Evolutionary conservation across 2,113 vertebrate species (phyloP).

Genomic region (Amphiprion percula): DNA sequence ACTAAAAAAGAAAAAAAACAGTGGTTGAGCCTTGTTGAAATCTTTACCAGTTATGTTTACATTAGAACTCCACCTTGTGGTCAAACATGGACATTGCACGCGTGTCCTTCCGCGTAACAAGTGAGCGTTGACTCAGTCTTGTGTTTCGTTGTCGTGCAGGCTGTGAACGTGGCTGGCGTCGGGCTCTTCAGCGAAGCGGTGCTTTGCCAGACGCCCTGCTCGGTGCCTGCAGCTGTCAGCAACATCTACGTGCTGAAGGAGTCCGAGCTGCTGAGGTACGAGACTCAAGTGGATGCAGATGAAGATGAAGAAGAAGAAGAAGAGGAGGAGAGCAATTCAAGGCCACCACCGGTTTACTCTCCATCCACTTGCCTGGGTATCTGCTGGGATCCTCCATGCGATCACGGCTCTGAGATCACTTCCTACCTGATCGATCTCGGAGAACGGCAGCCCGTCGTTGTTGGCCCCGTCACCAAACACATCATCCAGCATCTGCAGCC

Average conservation of each 20-base stretch:
- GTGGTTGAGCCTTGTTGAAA: background rate
- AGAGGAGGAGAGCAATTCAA: constrained; percentile 61
- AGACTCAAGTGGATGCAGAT: constrained; percentile 44
- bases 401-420: constrained; percentile 94
- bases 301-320: constrained; percentile 77
- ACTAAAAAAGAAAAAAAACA: background rate
- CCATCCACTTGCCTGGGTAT: constrained; percentile 95
- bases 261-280: constrained; percentile 82
- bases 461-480: constrained; percentile 89
- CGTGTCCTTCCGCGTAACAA: background rate
- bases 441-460: constrained; percentile 90
- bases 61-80: constrained; percentile 71
- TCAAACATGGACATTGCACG: constrained; percentile 1
- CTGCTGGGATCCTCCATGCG: constrained; percentile 92
- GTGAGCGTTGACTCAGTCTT: background rate
- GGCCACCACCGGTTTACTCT: constrained; percentile 82
- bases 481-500: constrained; percentile 93
- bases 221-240: constrained; percentile 92
- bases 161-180: constrained; percentile 90
- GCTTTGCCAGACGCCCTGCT: constrained; percentile 92
- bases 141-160: constrained; percentile 74
- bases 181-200: constrained; percentile 94
- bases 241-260: constrained; percentile 89
- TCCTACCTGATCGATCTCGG: constrained; percentile 96
- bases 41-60: constrained; percentile 2